Conservation (phyloP, 2,797 vertebrate species). For the Intellagama lesueurii region DNA sequence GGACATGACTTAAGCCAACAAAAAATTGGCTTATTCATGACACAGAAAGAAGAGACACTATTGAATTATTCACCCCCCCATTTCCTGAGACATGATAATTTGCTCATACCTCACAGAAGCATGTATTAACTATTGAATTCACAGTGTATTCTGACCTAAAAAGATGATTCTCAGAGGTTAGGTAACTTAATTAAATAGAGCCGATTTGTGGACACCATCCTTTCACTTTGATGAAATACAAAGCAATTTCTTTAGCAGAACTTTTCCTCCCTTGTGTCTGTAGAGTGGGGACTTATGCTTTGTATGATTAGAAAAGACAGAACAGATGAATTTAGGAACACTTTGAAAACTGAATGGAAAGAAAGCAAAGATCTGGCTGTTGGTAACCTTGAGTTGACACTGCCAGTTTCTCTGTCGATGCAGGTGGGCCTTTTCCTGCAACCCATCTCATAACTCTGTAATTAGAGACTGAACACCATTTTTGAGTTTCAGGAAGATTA, state of each 20-base stretch:
- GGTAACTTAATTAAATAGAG: background rate
- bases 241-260: background rate
- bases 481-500: conserved; percentile 79
- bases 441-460: conserved; percentile 51
- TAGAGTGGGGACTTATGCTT: background rate
- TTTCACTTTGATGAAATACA: background rate
- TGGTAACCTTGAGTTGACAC: background rate
- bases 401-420: background rate
- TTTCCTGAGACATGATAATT: background rate
- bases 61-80: background rate
- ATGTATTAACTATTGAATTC: background rate
- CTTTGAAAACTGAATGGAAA: conserved; percentile 47
- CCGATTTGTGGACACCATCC: background rate
- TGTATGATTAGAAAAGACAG: conserved; percentile 18
- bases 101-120: background rate
- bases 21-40: background rate
- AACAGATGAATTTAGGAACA: conserved; percentile 14
- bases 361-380: conserved; percentile 25
- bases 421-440: conserved; percentile 43
- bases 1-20: no score
- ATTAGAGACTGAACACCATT: conserved; percentile 74
- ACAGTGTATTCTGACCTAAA: background rate
- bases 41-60: background rate
- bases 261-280: background rate
- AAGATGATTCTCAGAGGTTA: background rate